These are phyloP conservation scores for Diglossa cyanea DNA, from an alignment of 2,797 vertebrate species.

Conservation along the genomic window DNA sequence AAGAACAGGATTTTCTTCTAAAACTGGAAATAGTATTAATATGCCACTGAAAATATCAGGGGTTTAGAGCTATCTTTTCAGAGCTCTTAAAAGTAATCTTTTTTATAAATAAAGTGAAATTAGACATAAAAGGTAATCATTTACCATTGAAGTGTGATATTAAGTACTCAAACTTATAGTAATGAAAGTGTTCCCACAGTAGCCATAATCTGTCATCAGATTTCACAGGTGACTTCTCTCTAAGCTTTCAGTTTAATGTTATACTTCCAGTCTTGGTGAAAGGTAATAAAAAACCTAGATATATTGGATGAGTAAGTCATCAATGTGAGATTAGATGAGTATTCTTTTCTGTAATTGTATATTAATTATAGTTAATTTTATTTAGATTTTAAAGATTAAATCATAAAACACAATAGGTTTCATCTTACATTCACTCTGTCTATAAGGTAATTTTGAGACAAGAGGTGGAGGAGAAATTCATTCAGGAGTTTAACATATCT, in stretches of 20 bases:
- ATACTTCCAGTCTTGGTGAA: neutral
- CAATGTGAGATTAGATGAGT: neutral
- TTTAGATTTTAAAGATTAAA: neutral
- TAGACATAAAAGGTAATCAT: constrained; percentile 10
- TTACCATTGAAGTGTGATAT: constrained; percentile 13
- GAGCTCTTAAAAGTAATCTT: constrained; percentile 19
- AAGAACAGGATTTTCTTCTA: neutral
- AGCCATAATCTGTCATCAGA: constrained; percentile 18
- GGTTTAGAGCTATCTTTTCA: constrained; percentile 1
- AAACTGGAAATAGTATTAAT: neutral
- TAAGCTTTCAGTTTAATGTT: neutral
- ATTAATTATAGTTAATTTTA: neutral
- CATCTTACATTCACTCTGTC: neutral
- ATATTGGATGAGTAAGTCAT: neutral
- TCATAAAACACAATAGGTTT: neutral
- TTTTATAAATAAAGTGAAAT: constrained; percentile 22
- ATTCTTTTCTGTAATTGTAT: neutral
- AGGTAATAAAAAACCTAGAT: neutral
- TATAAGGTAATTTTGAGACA: neutral
- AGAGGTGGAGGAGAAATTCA: neutral
- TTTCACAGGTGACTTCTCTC: constrained; percentile 46
- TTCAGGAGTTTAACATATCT: neutral
- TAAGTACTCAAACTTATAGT: constrained; percentile 3
- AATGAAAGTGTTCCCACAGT: constrained; percentile 39
- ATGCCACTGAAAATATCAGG: neutral